These are phyloP conservation scores for Nezara viridula DNA, from an alignment of 2,888 invertebrate species.

Conservation along the genomic window DNA sequence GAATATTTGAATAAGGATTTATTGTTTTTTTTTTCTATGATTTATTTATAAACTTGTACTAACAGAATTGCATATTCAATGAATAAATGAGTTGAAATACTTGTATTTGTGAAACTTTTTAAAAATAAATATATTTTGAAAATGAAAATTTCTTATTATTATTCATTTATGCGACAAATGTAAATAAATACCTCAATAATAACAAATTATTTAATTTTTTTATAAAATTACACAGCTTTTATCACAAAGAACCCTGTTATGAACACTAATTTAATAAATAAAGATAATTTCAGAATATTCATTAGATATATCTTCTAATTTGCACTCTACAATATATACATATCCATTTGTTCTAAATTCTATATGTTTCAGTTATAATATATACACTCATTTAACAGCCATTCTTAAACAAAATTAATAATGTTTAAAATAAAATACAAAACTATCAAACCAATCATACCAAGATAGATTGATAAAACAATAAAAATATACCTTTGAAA, in stretches of 20 bases:
- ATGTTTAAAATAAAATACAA: constrained; percentile 21
- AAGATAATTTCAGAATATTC: background rate
- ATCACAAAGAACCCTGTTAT: constrained; percentile 37
- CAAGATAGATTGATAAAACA: background rate
- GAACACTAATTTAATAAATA: background rate
- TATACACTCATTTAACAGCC: constrained; percentile 5
- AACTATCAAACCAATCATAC: constrained; percentile 11
- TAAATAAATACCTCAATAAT: background rate
- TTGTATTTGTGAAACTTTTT: background rate
- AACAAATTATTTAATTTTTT: background rate
- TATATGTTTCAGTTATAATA: background rate
- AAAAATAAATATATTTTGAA: background rate
- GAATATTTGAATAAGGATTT: background rate
- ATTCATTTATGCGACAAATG: background rate
- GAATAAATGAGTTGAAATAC: background rate
- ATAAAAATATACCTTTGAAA: background rate
- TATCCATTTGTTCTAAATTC: background rate
- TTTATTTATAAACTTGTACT: constrained; percentile 6
- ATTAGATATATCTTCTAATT: background rate
- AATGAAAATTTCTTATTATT: background rate
- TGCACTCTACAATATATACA: constrained; percentile 14
- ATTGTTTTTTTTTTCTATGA: background rate
- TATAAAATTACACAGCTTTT: constrained; percentile 23
- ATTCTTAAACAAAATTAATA: constrained; percentile 1
- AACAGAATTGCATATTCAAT: background rate